phyloP scores from a whole-genome alignment of 2,888 invertebrate genomes.

The Phyllotreta cruciferae region DNA sequence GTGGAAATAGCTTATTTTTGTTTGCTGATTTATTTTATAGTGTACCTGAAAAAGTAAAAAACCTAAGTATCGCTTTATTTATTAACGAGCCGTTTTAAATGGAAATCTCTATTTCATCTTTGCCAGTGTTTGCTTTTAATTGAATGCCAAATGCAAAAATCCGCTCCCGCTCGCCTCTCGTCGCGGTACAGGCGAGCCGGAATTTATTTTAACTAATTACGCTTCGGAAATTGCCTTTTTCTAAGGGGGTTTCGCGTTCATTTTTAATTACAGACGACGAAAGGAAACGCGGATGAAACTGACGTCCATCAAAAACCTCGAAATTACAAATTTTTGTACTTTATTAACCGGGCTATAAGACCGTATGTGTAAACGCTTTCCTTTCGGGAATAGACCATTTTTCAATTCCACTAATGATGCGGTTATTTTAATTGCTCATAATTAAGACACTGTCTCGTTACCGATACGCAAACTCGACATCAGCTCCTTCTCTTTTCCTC shows the following conservation, averaged over 20 bases:
- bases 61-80: background rate
- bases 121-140: slow-evolving; percentile 13
- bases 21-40: too few species aligned
- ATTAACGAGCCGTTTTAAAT: slow-evolving; percentile 10
- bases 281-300: background rate
- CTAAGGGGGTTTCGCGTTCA: slow-evolving; percentile 11
- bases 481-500: slow-evolving; percentile 6
- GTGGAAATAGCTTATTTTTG: too few species aligned
- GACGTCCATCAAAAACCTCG: slow-evolving; percentile 10
- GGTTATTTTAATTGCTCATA: slow-evolving; percentile 40
- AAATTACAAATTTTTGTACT: background rate
- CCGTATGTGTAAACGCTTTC: slow-evolving; percentile 19
- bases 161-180: background rate
- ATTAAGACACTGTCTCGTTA: slow-evolving; percentile 40
- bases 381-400: slow-evolving; percentile 38
- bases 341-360: slow-evolving; percentile 2
- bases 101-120: slow-evolving; percentile 13
- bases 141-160: slow-evolving; percentile 13
- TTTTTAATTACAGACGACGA: slow-evolving; percentile 10
- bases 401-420: slow-evolving; percentile 42
- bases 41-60: background rate
- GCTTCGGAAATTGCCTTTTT: slow-evolving; percentile 18
- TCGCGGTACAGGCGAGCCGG: background rate
- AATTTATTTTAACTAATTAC: slow-evolving; percentile 21
- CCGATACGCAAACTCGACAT: slow-evolving; percentile 11